Evolutionary conservation across 1,140 invertebrate species (phyloP).

Genomic region (Diachasmimorpha longicaudata): DNA sequence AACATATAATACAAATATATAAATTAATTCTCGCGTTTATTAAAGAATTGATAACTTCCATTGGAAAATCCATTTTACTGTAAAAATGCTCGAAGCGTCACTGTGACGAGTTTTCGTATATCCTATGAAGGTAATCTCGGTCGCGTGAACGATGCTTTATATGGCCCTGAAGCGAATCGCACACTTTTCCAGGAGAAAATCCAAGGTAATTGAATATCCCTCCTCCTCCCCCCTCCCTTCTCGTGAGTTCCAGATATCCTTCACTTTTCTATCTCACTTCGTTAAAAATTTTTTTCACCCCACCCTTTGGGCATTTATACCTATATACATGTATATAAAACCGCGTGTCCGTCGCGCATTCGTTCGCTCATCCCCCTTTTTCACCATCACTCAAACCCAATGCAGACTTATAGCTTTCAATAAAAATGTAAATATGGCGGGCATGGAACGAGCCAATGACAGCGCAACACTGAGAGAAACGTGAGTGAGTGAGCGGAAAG

Average conservation of each 20-base stretch:
- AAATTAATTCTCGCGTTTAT: neutral
- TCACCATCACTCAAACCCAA: conserved; percentile 53
- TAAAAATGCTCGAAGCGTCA: neutral
- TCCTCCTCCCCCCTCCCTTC: conserved; percentile 29
- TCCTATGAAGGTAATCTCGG: conserved; percentile 51
- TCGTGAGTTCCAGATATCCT: neutral
- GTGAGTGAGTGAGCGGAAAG: neutral
- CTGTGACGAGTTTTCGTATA: conserved; percentile 25
- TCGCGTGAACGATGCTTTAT: conserved; percentile 46
- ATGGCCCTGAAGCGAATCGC: conserved; percentile 49
- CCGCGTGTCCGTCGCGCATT: conserved; percentile 27
- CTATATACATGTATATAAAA: conserved; percentile 14
- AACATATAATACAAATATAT: too few species aligned
- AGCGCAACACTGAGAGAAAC: conserved; percentile 57
- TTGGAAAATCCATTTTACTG: neutral
- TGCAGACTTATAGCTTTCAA: conserved; percentile 62
- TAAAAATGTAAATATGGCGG: conserved; percentile 65
- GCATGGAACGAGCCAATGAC: conserved; percentile 62
- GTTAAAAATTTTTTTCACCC: conserved; percentile 3
- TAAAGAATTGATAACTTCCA: neutral
- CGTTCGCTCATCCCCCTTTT: conserved; percentile 34
- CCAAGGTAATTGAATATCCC: conserved; percentile 62
- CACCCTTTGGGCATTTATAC: neutral
- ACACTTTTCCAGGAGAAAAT: conserved; percentile 54
- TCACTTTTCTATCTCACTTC: conserved; percentile 10